Percentiles rank a stretch among this genome's conserved stretches.
phyloP scores from a whole-genome alignment of 2,113 vertebrate genomes.

The Python bivittatus region DNA sequence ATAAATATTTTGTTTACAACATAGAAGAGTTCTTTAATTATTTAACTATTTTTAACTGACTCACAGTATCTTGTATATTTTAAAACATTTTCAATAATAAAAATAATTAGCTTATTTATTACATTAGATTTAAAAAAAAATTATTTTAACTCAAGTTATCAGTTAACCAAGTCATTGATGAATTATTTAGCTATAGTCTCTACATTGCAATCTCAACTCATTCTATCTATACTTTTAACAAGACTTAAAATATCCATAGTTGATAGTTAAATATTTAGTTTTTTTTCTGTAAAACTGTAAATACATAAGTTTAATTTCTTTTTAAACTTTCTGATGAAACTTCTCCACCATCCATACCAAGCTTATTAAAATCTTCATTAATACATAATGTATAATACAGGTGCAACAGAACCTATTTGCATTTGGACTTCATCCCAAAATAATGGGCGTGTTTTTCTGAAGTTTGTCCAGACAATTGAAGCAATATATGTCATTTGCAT shows the following conservation, averaged over 20 bases:
- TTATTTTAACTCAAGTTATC: not conserved
- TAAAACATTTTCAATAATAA: not conserved
- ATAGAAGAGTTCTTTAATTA: not conserved
- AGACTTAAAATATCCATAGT: not conserved
- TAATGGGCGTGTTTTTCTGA: too few relatives aligned
- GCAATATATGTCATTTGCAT: too few relatives aligned
- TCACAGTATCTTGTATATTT: not conserved
- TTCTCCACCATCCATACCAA: too few relatives aligned
- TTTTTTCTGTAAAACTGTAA: too few relatives aligned
- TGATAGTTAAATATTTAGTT: too few relatives aligned
- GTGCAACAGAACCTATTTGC: too few relatives aligned
- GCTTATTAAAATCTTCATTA: too few relatives aligned
- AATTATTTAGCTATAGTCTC: not conserved
- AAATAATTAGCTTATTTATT: not conserved
- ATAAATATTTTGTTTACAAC: not conserved
- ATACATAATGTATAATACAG: too few relatives aligned
- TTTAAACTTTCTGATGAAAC: too few relatives aligned
- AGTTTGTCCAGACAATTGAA: too few relatives aligned
- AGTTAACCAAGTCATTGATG: not conserved
- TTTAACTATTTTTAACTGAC: not conserved
- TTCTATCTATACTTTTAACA: not conserved
- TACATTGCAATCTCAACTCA: not conserved
- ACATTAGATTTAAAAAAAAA: not conserved
- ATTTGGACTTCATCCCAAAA: too few relatives aligned
- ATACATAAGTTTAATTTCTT: too few relatives aligned